phyloP scores from a whole-genome alignment of 2,113 vertebrate genomes.

The Daboia siamensis region DNA sequence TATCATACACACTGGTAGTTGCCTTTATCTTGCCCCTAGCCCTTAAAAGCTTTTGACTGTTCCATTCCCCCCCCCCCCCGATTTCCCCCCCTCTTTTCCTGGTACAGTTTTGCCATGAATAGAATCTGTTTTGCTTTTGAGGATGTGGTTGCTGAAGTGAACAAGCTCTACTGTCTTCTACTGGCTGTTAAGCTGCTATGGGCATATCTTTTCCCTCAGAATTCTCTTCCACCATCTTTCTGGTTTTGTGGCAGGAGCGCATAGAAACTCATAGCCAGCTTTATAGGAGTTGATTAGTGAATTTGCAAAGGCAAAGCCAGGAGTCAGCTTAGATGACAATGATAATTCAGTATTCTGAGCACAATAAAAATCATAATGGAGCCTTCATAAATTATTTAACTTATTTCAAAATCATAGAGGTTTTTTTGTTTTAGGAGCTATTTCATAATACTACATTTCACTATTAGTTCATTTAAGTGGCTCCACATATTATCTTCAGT shows the following conservation, averaged over 20 bases:
- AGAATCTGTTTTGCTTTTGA: background rate
- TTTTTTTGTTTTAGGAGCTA: background rate
- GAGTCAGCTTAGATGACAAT: background rate
- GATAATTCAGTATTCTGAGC: background rate
- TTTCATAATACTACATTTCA: background rate
- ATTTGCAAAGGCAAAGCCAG: background rate
- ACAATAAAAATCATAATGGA: background rate
- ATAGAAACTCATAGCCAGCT: background rate
- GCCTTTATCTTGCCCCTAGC: background rate
- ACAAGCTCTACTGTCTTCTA: background rate
- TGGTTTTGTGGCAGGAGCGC: background rate
- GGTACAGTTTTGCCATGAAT: background rate
- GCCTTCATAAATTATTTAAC: background rate
- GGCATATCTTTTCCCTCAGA: background rate
- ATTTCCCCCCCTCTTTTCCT: background rate
- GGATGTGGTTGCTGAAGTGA: background rate
- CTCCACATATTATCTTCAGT: background rate
- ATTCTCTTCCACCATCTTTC: background rate
- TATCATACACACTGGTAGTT: background rate
- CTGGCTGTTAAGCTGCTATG: background rate
- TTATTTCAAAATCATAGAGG: background rate
- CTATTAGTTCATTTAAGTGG: background rate
- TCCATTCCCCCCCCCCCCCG: background rate
- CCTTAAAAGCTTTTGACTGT: background rate
- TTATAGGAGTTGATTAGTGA: background rate